Conservation (phyloP, 2,888 invertebrate genomes). For the Melanostoma scalare region DNA sequence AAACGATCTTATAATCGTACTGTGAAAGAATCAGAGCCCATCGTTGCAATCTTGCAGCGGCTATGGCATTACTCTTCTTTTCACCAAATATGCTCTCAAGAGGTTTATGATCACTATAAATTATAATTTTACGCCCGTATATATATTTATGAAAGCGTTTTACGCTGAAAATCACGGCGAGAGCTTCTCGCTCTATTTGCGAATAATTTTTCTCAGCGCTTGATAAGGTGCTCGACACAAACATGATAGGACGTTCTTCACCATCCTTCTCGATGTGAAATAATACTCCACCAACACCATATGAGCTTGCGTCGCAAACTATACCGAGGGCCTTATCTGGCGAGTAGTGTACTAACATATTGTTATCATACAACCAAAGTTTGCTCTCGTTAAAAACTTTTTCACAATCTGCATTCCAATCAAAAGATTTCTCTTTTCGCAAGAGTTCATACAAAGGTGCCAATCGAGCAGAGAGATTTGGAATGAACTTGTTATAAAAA, state of each 20-base stretch:
- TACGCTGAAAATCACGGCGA: slow-evolving; percentile 37
- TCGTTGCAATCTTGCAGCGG: slow-evolving; percentile 10
- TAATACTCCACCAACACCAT: slow-evolving; percentile 30
- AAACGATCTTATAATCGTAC: not conserved
- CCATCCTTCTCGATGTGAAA: slow-evolving; percentile 46
- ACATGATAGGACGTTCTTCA: slow-evolving; percentile 43
- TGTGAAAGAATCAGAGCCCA: slow-evolving; percentile 9
- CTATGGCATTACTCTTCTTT: slow-evolving; percentile 5
- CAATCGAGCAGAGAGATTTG: slow-evolving; percentile 8
- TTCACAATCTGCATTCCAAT: slow-evolving; percentile 7
- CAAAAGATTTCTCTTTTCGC: not conserved
- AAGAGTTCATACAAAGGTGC: slow-evolving; percentile 15
- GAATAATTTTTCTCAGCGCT: slow-evolving; percentile 37
- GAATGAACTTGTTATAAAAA: slow-evolving; percentile 33
- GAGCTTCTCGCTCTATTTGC: slow-evolving; percentile 41
- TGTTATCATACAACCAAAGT: not conserved
- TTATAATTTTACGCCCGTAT: slow-evolving; percentile 21
- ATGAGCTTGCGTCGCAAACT: slow-evolving; percentile 42
- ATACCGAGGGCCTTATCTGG: not conserved
- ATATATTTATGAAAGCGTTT: slow-evolving; percentile 32
- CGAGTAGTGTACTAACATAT: too few species aligned
- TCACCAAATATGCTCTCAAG: slow-evolving; percentile 10
- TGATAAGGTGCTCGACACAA: slow-evolving; percentile 38
- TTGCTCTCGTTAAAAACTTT: slow-evolving; percentile 18
- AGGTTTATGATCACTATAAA: slow-evolving; percentile 14